Evolutionary conservation across 2,797 vertebrate species (phyloP).

Genomic region (Onychomys arenicola): DNA sequence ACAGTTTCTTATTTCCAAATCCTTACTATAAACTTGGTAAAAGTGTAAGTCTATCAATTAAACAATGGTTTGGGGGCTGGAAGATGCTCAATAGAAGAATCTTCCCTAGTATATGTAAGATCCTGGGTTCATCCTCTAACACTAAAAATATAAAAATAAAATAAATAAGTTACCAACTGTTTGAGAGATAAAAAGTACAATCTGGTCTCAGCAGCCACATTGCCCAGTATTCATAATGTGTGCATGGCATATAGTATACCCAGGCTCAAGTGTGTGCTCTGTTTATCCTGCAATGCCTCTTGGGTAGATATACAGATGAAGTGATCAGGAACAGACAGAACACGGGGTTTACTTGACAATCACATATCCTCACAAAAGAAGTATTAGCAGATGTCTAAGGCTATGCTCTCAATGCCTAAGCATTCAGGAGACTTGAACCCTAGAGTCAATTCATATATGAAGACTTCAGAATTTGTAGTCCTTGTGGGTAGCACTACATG

Average conservation of each 20-base stretch:
- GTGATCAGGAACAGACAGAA: not conserved
- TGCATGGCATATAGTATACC: not conserved
- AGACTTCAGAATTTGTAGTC: not conserved
- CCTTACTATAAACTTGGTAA: not conserved
- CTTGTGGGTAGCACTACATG: not conserved
- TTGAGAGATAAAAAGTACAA: not conserved
- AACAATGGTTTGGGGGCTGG: not conserved
- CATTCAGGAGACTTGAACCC: not conserved
- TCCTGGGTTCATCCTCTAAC: not conserved
- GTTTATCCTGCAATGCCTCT: not conserved
- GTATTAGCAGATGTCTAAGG: not conserved
- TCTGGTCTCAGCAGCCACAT: not conserved
- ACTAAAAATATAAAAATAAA: not conserved
- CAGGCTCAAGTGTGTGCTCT: not conserved
- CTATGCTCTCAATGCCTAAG: not conserved
- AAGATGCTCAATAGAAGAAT: not conserved
- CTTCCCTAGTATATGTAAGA: not conserved
- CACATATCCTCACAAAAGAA: not conserved
- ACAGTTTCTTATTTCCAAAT: not conserved
- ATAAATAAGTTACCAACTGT: not conserved
- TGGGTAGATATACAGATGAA: not conserved
- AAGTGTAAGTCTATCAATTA: not conserved
- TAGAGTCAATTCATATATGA: not conserved
- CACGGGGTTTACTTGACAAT: not conserved
- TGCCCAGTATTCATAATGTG: not conserved